Percentiles rank a stretch among this genome's conserved stretches.
phyloP scores from a whole-genome alignment of 2,113 vertebrate species.

The Corythaeola cristata region DNA sequence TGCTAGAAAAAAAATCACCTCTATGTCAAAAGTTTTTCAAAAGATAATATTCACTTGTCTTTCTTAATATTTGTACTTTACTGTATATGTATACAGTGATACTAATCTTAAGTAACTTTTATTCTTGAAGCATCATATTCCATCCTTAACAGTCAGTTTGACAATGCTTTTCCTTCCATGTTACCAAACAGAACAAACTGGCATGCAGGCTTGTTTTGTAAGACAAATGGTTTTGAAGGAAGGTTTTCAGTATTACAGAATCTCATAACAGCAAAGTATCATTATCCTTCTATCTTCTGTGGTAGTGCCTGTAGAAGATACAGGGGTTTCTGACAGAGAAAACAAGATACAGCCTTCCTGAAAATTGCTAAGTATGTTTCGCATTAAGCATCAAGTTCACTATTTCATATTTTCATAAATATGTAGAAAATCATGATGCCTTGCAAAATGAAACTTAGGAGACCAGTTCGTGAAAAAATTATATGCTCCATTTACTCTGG shows the following conservation, averaged over 20 bases:
- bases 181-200: neutral
- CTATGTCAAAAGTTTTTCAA: neutral
- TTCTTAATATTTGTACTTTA: neutral
- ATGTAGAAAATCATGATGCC: conserved; percentile 42
- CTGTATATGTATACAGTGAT: neutral
- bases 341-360: neutral
- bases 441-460: conserved; percentile 67
- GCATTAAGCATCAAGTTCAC: neutral
- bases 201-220: neutral
- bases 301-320: neutral
- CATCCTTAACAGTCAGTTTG: neutral
- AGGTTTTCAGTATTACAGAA: neutral
- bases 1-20: neutral
- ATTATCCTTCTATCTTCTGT: neutral
- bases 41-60: neutral
- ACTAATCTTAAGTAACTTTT: neutral
- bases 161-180: neutral
- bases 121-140: neutral
- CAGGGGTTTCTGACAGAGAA: neutral
- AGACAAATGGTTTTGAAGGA: neutral
- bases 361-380: conserved; percentile 3
- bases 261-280: neutral
- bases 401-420: conserved; percentile 56
- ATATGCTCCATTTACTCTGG: conserved; percentile 60
- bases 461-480: conserved; percentile 65